phyloP scores from a whole-genome alignment of 2,888 invertebrate species.

The Azorinus chamasolen region DNA sequence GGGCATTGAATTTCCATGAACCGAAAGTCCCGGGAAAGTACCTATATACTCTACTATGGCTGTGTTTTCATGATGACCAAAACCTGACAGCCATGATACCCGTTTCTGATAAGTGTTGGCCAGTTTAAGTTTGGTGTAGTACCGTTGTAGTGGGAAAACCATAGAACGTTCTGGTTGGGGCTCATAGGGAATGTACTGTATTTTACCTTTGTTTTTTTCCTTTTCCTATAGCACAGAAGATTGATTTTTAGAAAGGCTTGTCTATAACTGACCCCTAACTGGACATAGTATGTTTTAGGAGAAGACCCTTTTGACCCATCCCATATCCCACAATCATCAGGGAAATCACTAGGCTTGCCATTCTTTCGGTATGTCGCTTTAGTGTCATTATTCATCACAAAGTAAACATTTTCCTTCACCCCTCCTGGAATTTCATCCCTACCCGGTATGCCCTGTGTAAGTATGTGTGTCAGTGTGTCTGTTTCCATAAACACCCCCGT shows the following conservation, averaged over 20 bases:
- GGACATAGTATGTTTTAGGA: too few relatives aligned
- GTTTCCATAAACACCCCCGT: too few relatives aligned
- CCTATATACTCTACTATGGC: slow-evolving; percentile 35
- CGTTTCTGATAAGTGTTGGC: slow-evolving; percentile 55
- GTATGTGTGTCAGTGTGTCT: too few relatives aligned
- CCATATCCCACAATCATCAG: slow-evolving; percentile 31
- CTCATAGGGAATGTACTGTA: neutral
- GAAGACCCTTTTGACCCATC: too few relatives aligned
- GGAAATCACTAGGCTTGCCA: neutral
- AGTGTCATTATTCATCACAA: slow-evolving; percentile 26
- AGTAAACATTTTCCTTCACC: slow-evolving; percentile 44
- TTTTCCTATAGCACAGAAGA: neutral
- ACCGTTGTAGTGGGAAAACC: slow-evolving; percentile 1
- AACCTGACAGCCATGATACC: slow-evolving; percentile 44
- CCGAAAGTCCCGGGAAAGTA: slow-evolving; percentile 21
- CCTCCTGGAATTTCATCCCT: slow-evolving; percentile 27
- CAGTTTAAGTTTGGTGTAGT: too few relatives aligned
- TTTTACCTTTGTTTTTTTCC: neutral
- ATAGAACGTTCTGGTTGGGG: too few relatives aligned
- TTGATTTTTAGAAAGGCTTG: too few relatives aligned
- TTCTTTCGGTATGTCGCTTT: slow-evolving; percentile 7
- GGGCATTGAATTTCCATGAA: too few relatives aligned
- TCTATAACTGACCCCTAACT: too few relatives aligned
- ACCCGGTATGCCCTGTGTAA: neutral
- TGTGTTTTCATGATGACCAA: slow-evolving; percentile 6